phyloP scores from a whole-genome alignment of 1,140 invertebrate species.

The Gonioctena quinquepunctata region DNA sequence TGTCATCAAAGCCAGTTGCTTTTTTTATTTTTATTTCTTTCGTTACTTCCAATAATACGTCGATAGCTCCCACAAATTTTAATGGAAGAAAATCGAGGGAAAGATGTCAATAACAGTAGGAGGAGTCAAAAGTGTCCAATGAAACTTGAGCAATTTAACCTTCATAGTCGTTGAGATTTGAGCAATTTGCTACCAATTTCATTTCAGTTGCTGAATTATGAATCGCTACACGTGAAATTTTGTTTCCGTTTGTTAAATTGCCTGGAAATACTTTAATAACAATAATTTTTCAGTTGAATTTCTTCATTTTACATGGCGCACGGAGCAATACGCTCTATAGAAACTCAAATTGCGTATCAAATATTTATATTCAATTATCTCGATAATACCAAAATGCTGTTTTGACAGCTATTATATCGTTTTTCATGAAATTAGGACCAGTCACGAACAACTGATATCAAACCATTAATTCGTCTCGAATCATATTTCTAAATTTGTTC shows the following conservation, averaged over 20 bases:
- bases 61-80: too few species aligned
- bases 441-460: slow-evolving; percentile 5
- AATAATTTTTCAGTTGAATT: slow-evolving; percentile 2
- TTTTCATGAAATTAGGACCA: background rate
- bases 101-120: too few species aligned
- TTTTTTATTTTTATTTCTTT: too few species aligned
- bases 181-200: background rate
- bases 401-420: background rate
- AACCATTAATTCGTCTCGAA: too few species aligned
- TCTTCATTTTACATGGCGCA: slow-evolving; percentile 7
- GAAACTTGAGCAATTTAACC: too few species aligned
- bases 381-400: slow-evolving; percentile 10
- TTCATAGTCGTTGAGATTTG: too few species aligned
- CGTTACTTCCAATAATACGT: too few species aligned
- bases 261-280: background rate
- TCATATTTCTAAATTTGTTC: too few species aligned
- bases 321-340: background rate
- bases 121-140: too few species aligned
- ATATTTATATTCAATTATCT: slow-evolving; percentile 24
- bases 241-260: slow-evolving; percentile 14
- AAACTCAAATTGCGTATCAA: slow-evolving; percentile 3
- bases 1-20: too few species aligned
- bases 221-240: background rate
- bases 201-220: background rate
- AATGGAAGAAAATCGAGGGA: too few species aligned